Evolutionary conservation across 1,140 invertebrate species (phyloP), one percentile per base, ranked within the genome.

Genomic region (Oedothorax gibbosus): DNA sequence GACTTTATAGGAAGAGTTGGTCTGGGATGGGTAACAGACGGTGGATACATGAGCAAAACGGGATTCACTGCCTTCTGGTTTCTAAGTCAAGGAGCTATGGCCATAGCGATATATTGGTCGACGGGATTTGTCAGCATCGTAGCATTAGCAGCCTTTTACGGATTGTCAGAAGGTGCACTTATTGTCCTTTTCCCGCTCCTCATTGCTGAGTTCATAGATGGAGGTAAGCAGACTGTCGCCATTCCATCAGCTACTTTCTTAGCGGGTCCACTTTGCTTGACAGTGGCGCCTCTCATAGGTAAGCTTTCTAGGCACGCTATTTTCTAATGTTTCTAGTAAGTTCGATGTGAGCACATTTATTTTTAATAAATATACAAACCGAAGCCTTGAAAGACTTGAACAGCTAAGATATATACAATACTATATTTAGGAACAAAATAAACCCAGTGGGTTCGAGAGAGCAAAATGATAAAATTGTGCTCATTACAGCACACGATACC

Each of bases 181-280:
- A 85, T 87, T 21, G 11, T 87, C 15, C 71, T 88, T 8, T 85
- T 86, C 21, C 86, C 69, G 49, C 35, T 87, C 7, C 68, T 87
- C 8, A 72, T 87, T 1, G 80, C 86, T 7, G 87, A 88, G 50
- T 88, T 79, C 53, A 68, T 88, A 20, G 87, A 84, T 7, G 56
- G 79, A 53, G 76, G 71, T 14, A 86, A 85, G 20, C 60, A 79
- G 50, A 66, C 77, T 0, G 64, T 79, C 7, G 77, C 77, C 1
- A 79, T 79, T 35, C 64, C 77, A 14, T 66, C 57, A 7, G 68
- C 53, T 15, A 15, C 66, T 56, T 79, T 79, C 54, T 50, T 79
- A 15, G 60, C 77, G 0, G 77, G 77, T 8, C 77, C 77, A 3
- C 62, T 79, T 9, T 79, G 77, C 11, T 54, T 79, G 18, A 66